Evolutionary conservation across 2,113 vertebrate genomes (phyloP).

Genomic region (Girardinichthys multiradiatus): DNA sequence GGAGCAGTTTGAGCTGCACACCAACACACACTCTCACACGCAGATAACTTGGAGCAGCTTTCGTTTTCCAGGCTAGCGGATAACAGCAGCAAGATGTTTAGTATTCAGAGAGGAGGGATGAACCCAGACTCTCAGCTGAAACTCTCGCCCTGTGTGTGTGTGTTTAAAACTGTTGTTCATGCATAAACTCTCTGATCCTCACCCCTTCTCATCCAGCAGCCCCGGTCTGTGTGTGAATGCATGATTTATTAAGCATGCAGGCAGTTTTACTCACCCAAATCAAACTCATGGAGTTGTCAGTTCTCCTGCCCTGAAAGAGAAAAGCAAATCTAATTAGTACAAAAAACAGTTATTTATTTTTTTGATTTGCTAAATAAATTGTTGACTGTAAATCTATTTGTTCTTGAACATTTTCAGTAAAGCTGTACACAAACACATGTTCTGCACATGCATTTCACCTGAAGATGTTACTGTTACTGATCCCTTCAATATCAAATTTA

Average conservation of each 20-base stretch:
- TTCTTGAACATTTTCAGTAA: background rate
- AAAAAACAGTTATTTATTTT: background rate
- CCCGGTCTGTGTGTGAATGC: background rate
- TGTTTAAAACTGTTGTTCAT: slow-evolving; percentile 47
- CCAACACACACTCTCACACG: slow-evolving; percentile 7
- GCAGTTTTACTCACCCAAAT: slow-evolving; percentile 36
- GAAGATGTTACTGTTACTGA: background rate
- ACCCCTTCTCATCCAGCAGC: slow-evolving; percentile 3
- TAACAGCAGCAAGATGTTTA: slow-evolving; percentile 48
- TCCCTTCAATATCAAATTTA: background rate
- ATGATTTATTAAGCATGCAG: background rate
- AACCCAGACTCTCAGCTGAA: slow-evolving; percentile 24
- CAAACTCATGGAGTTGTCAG: slow-evolving; percentile 22
- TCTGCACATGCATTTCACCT: background rate
- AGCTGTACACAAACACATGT: background rate
- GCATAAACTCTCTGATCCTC: slow-evolving; percentile 46
- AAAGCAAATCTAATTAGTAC: background rate
- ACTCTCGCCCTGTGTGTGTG: slow-evolving; percentile 15
- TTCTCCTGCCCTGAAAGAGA: slow-evolving; percentile 55
- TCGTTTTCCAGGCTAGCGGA: slow-evolving; percentile 26
- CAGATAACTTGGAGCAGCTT: slow-evolving; percentile 5
- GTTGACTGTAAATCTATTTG: background rate
- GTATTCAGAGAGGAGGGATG: slow-evolving; percentile 45
- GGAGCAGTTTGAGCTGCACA: background rate
- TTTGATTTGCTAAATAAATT: background rate